Evolutionary conservation across 2,797 vertebrate species (phyloP), one percentile per base, ranked within the genome.

Genomic region (Lithobates sylvaticus): DNA sequence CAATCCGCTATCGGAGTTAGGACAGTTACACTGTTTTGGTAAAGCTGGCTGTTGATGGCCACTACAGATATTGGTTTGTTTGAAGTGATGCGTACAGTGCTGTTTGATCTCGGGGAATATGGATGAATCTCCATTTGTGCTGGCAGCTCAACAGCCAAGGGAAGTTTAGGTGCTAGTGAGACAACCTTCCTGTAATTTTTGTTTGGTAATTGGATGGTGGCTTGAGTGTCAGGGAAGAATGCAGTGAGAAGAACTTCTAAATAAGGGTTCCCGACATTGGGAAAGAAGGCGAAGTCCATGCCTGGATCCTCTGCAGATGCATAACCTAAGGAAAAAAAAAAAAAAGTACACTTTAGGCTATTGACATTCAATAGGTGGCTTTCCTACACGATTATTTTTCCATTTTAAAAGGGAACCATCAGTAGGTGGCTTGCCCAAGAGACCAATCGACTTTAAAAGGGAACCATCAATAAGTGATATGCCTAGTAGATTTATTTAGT

Each of bases 221-320:
- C 85, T 26, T 73, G 26, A 26, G 85, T 86, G 5, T 47, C 68
- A n/a, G 65, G 67, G 8, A 64, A 71, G 47, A 77, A 77, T 1
- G 78, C 80, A 1, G 72, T 82, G 13, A 86, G 79, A 15, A 76
- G 26, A 13, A 82, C 65, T 9, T 72, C 21, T 18, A 82, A 74
- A 1, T 7, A 10, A 0, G 47, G n/a, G 10, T 34, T 47, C 12
- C 64, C 29, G n/a, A 3, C 16, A 18, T 12, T 3, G 8, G 18
- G 27, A 5, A 26, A 36, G 3, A 86, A 10, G 27, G 79, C 85
- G 70, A 86, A 86, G 23, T 86, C 79, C 2, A 67, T 82, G 32
- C 73, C 79, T 5, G 75, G 36, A 16, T 61, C n/a, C 1, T 65
- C 47, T 34, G 64, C 10, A 26, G 47, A 5, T 6, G 2, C 32